Evolutionary conservation across 1,140 invertebrate species (phyloP).

Genomic region (Drosophila elegans): DNA sequence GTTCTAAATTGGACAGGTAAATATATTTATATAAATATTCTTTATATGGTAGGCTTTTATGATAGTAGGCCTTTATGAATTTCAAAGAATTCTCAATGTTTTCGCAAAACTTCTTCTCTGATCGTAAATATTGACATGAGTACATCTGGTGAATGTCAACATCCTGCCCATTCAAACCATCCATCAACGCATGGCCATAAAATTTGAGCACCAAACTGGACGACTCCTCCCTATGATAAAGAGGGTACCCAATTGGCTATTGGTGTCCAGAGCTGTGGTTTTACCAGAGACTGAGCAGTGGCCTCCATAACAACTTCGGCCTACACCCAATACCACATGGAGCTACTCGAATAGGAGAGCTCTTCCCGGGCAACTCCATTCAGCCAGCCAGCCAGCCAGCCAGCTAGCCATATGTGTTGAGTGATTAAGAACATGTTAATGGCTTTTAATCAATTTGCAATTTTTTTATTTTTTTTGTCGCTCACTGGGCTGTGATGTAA

Average conservation of each 20-base stretch:
- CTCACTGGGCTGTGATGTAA: slow-evolving; percentile 53
- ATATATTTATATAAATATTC: no score
- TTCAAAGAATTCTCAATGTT: no score
- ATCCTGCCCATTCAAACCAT: slow-evolving; percentile 54
- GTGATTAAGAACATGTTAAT: slow-evolving; percentile 83
- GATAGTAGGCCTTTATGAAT: neutral
- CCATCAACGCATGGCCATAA: slow-evolving; percentile 63
- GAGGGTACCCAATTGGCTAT: slow-evolving; percentile 17
- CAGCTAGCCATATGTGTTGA: slow-evolving; percentile 52
- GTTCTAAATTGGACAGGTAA: no score
- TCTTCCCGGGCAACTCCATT: neutral
- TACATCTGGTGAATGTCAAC: slow-evolving; percentile 30
- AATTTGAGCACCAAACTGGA: slow-evolving; percentile 68
- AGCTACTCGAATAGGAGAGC: neutral
- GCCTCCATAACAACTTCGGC: slow-evolving; percentile 9
- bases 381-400: no score
- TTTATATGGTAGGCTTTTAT: no score
- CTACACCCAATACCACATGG: slow-evolving; percentile 40
- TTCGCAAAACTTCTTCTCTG: no score
- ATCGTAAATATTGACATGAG: neutral
- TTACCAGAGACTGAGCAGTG: slow-evolving; percentile 11
- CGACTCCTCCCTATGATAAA: slow-evolving; percentile 37
- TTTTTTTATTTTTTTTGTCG: slow-evolving; percentile 26
- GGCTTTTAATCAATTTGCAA: slow-evolving; percentile 79
- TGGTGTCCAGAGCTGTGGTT: slow-evolving; percentile 18